Evolutionary conservation across 2,113 vertebrate genomes (phyloP).

Genomic region (Dasyornis broadbenti): DNA sequence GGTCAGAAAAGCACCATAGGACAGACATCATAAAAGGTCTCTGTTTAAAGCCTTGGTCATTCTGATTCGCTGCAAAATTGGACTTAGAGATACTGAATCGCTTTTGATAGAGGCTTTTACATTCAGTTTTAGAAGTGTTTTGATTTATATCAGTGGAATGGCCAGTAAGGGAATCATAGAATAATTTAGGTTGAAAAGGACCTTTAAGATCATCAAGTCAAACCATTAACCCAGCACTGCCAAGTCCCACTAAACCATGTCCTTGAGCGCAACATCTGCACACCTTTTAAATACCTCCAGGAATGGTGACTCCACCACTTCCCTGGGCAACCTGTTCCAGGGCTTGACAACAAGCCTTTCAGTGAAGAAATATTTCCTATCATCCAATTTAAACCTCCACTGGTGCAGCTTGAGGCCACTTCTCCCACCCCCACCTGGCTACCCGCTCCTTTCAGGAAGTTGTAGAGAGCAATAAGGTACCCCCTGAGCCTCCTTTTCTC

Average conservation of each 20-base stretch:
- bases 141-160: background rate
- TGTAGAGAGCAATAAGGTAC: accelerated
- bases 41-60: background rate
- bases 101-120: background rate
- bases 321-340: background rate
- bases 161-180: background rate
- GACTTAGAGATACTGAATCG: background rate
- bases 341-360: background rate
- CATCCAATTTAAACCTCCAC: background rate
- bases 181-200: background rate
- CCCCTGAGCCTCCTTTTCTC: background rate
- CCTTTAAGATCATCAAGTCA: background rate
- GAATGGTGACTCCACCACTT: background rate
- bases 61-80: background rate
- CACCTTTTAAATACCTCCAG: background rate
- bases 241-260: background rate
- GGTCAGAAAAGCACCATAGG: background rate
- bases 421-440: accelerated
- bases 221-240: accelerated
- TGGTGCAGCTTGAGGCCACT: background rate
- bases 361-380: background rate
- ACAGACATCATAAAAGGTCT: background rate
- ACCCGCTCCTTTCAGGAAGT: background rate
- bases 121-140: constrained; percentile 17
- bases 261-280: background rate